Evolutionary conservation across 1,140 invertebrate genomes (phyloP).

Genomic region (Pachyrhynchus sulphureomaculatus): DNA sequence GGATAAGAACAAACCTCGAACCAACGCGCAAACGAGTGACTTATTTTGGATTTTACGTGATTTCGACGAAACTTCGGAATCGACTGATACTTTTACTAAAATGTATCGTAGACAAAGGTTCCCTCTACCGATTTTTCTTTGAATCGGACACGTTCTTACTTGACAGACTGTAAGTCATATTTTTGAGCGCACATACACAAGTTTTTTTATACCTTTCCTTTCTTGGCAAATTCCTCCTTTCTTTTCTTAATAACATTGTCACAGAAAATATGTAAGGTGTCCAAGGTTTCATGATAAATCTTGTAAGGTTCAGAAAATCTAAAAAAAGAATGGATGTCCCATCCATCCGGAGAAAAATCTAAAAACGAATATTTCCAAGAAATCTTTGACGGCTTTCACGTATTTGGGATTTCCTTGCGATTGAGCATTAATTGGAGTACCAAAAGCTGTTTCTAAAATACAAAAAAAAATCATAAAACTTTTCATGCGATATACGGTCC

Average conservation of each 20-base stretch:
- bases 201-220: constrained; percentile 28
- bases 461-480: background rate
- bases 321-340: constrained; percentile 34
- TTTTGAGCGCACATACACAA: too few species aligned
- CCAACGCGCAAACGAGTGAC: too few species aligned
- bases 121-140: too few species aligned
- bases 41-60: too few species aligned
- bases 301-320: constrained; percentile 33
- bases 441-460: constrained; percentile 40
- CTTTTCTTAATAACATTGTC: constrained; percentile 31
- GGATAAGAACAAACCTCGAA: too few species aligned
- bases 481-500: too few species aligned
- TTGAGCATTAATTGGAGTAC: constrained; percentile 34
- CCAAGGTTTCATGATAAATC: constrained; percentile 29
- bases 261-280: constrained; percentile 34
- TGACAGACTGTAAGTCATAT: too few species aligned
- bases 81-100: too few species aligned
- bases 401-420: constrained; percentile 35
- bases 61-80: too few species aligned
- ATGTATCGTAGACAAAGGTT: too few species aligned
- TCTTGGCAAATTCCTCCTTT: constrained; percentile 30
- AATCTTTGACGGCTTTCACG: constrained; percentile 32
- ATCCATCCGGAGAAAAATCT: constrained; percentile 37
- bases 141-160: too few species aligned
- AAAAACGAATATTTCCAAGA: constrained; percentile 37